These are phyloP conservation scores for Emydura subglobosa DNA, from an alignment of 2,113 vertebrate genomes.

Conservation along the genomic window DNA sequence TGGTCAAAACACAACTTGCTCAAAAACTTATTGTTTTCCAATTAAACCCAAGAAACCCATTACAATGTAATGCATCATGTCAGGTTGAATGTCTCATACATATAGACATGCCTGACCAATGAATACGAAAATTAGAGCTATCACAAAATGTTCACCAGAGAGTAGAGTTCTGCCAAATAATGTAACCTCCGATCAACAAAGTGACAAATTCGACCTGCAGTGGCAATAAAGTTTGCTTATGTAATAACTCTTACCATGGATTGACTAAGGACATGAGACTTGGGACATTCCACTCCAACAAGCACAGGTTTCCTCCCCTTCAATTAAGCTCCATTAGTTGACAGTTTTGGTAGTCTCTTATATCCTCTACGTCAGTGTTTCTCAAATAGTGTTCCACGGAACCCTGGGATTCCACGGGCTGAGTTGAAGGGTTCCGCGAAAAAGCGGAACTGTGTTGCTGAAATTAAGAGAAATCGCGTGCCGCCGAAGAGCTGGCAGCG, in stretches of 20 bases:
- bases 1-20: background rate
- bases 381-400: no score
- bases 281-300: background rate
- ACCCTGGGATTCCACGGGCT: no score
- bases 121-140: background rate
- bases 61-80: background rate
- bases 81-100: background rate
- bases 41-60: background rate
- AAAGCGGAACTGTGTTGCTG: no score
- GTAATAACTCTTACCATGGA: background rate
- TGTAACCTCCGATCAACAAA: background rate
- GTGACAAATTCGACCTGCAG: no score
- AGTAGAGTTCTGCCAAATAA: background rate
- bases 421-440: no score
- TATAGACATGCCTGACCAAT: background rate
- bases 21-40: background rate
- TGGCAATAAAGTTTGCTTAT: no score
- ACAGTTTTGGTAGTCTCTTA: background rate
- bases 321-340: background rate
- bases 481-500: no score
- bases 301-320: fast-evolving
- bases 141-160: background rate
- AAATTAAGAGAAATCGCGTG: no score
- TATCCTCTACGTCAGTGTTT: background rate
- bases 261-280: background rate